These are phyloP conservation scores for Oreohelix idahoensis DNA, from an alignment of 1,140 invertebrate genomes.

Conservation along the genomic window DNA sequence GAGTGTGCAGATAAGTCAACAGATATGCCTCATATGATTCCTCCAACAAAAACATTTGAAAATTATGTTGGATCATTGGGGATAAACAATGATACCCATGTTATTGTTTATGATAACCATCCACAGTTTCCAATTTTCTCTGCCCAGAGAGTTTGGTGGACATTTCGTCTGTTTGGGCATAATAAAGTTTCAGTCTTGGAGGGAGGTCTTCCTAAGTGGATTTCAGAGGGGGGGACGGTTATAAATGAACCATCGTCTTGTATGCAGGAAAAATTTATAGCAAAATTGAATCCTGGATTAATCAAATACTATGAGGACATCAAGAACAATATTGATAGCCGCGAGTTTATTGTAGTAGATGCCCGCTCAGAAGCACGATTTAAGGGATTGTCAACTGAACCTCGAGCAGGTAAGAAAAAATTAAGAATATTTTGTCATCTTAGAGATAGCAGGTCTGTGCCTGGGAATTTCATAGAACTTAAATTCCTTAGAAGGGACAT, in stretches of 20 bases:
- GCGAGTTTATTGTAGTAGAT: conserved; percentile 60
- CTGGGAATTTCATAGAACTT: too few relatives aligned
- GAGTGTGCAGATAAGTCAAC: conserved; percentile 59
- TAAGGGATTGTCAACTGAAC: conserved; percentile 63
- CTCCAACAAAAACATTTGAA: conserved; percentile 60
- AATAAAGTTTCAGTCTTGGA: conserved; percentile 63
- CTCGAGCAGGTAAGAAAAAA: conserved; percentile 63
- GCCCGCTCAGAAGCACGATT: conserved; percentile 63
- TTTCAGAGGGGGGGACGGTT: conserved; percentile 40
- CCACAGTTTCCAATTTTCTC: conserved; percentile 63
- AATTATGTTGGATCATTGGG: conserved; percentile 66
- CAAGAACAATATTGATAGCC: conserved; percentile 46
- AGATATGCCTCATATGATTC: conserved; percentile 61
- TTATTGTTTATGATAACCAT: conserved; percentile 70
- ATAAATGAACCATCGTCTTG: conserved; percentile 41
- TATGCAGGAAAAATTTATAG: conserved; percentile 50
- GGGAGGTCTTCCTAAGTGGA: conserved; percentile 68
- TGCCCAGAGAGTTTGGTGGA: conserved; percentile 70
- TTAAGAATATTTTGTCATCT: too few relatives aligned
- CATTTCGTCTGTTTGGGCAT: conserved; percentile 68
- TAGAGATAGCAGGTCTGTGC: too few relatives aligned
- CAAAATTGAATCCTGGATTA: conserved; percentile 48
- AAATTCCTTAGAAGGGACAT: too few relatives aligned
- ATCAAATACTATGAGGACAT: conserved; percentile 65
- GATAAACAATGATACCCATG: conserved; percentile 66